These are phyloP conservation scores for Zootermopsis nevadensis DNA, from an alignment of 2,888 invertebrate genomes.

Conservation along the genomic window DNA sequence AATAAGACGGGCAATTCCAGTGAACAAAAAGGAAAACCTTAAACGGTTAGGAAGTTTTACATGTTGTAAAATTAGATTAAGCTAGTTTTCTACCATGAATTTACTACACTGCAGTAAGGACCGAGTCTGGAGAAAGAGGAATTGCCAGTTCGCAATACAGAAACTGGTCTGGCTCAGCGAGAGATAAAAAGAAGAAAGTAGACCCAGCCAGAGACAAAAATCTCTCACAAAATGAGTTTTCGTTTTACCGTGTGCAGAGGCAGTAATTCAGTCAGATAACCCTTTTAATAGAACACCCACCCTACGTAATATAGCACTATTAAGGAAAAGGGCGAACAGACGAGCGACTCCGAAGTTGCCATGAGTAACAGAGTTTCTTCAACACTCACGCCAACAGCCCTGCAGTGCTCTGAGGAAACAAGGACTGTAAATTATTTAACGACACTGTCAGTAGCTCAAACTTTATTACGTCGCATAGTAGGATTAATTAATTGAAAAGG, in stretches of 20 bases:
- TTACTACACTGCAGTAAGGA: conserved; percentile 34
- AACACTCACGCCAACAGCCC: too few species aligned
- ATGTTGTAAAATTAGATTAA: conserved; percentile 43
- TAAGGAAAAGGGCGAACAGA: not conserved
- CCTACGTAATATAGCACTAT: not conserved
- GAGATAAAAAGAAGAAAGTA: not conserved
- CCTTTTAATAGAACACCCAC: not conserved
- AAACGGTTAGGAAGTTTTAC: conserved; percentile 31
- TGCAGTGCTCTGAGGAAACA: too few species aligned
- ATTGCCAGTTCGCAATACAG: conserved; percentile 14
- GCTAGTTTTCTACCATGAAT: conserved; percentile 33
- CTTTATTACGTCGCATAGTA: too few species aligned
- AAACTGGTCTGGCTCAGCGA: not conserved
- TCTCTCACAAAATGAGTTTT: conserved; percentile 37
- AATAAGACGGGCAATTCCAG: not conserved
- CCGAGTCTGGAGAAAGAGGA: not conserved
- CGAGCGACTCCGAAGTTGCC: too few species aligned
- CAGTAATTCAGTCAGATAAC: conserved; percentile 9
- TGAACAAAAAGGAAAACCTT: not conserved
- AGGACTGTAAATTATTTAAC: too few species aligned
- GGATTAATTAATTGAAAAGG: too few species aligned
- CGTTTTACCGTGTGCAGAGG: conserved; percentile 7
- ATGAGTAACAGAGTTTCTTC: too few species aligned
- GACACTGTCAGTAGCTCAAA: too few species aligned
- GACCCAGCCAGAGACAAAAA: conserved; percentile 6